Evolutionary conservation across 1,140 invertebrate species (phyloP), one percentile per base, ranked within the genome.

Genomic region (Odontomachus brunneus): DNA sequence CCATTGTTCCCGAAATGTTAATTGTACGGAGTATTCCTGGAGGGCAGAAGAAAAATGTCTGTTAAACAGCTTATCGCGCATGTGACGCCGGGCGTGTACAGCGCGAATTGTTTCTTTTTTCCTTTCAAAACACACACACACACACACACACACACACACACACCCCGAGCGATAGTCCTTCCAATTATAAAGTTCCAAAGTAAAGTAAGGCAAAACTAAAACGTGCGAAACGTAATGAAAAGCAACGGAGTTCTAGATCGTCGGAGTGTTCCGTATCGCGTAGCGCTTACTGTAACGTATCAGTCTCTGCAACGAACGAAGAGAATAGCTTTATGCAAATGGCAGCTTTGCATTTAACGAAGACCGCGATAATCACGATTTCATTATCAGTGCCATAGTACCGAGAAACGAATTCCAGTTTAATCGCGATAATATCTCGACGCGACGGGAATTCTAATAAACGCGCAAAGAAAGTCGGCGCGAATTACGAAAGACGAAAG

Each of bases 1-100:
- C 98, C 98, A 99, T 95, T 99, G 98, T 94, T 99, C 98, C 94
- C 98, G 96, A 95, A 99, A 99, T 88, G 98, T 99, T 93, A 99
- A 95, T 94, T 99, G 98, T 86, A 98, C 98, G 90, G 97, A 98
- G 95, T 98, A 99, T 96, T 99, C 98, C 98, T 98, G 95, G 88
- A 95, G 95, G 80, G 90, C 92, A 76, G 49, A 66, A 83, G 38
- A 78, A 66, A 48, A 76, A 69, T 19, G 57, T 2, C 22, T 22
- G 69, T 80, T 80, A 80, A 80, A 80, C 51, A 69, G 3, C 3
- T 51, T 22, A n/a, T 59, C 51, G 17, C 24, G 49, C 75, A n/a
- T n/a, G 63, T 38, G 17, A 67, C 7, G 19, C 63, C 19, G 15
- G 19, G 75, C 14, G n/a, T 75, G 57, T 74, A 29, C 29, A 33